Evolutionary conservation across 1,140 invertebrate species (phyloP), one percentile per base, ranked within the genome.

Genomic region (Araneus ventricosus): DNA sequence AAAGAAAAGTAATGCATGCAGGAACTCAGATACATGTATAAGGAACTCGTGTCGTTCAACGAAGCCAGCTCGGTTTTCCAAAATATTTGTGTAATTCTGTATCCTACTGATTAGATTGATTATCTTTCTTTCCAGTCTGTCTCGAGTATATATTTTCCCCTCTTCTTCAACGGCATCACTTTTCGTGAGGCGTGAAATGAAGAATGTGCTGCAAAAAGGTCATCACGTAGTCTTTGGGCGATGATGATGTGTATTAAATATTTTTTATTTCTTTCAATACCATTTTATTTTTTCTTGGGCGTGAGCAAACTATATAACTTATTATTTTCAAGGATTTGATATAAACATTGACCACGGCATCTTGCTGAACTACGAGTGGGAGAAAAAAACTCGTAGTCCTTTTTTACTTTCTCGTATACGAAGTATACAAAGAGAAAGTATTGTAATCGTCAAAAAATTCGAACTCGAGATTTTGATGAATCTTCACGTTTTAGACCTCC

Each of bases 1-100:
- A 17, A 27, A 70, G 27, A 14, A 75, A 30, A 34, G 17, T 75
- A 67, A 52, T 52, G 63, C 8, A 0, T 27, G 0, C 6, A 63
- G n/a, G n/a, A 10, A 67, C 14, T 67, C 24, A n/a, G 63, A 67
- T n/a, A 30, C n/a, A 27, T 27, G 34, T 20, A 20, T n/a, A 4
- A n/a, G 59, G 24, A 63, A n/a, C 59, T 22, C 70, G 30, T 37
- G 27, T 75, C 34, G 30, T 75, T 75, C 70, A 20, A 20, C 27
- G 34, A 75, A 75, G 70, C 5, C 14, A 37, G 6, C 34, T 34
- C 27, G 20, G 17, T 75, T 75, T 75, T 20, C 34, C 3, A 75
- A 75, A 75, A 75, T 75, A 75, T 75, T 75, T 75, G 30, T 75
- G 70, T 75, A 75, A 75, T 75, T 75, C 30, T 37, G 34, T 75